Conservation (phyloP, 2,797 vertebrate species). For the Dicrostonyx torquatus region DNA sequence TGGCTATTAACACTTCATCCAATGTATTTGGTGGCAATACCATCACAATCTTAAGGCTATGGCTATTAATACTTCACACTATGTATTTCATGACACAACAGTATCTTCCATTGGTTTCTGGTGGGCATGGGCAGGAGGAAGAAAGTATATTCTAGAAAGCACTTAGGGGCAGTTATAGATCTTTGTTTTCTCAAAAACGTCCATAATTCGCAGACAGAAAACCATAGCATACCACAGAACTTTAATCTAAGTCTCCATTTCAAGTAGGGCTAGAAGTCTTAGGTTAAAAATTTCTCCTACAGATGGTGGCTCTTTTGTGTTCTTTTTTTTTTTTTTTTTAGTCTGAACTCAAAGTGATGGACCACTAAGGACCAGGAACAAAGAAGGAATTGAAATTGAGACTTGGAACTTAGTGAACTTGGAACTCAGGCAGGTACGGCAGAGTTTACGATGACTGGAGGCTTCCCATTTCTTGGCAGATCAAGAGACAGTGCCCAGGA, state of each 20-base stretch:
- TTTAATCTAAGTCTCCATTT: constrained; percentile 48
- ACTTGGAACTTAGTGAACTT: rapidly evolving
- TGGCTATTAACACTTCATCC: neutral
- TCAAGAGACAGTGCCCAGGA: neutral
- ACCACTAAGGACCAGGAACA: neutral
- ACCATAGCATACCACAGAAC: neutral
- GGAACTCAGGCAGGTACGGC: neutral
- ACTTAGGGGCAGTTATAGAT: neutral
- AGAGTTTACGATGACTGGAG: neutral
- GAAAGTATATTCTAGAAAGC: neutral
- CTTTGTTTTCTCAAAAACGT: neutral
- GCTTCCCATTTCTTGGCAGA: neutral
- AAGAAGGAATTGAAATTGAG: neutral
- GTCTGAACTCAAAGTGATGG: neutral
- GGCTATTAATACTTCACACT: no score
- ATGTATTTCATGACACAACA: neutral
- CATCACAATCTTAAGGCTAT: neutral
- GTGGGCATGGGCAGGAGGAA: neutral
- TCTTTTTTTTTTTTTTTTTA: neutral
- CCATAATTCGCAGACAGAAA: neutral
- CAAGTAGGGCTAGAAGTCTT: neutral
- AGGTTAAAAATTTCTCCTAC: neutral
- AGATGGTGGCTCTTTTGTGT: neutral
- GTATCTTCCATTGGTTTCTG: neutral
- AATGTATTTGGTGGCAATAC: no score